These are phyloP conservation scores for Axinella damicornis DNA, from an alignment of 37 sponge, comb jelly and placozoan species.

Conservation along the genomic window DNA sequence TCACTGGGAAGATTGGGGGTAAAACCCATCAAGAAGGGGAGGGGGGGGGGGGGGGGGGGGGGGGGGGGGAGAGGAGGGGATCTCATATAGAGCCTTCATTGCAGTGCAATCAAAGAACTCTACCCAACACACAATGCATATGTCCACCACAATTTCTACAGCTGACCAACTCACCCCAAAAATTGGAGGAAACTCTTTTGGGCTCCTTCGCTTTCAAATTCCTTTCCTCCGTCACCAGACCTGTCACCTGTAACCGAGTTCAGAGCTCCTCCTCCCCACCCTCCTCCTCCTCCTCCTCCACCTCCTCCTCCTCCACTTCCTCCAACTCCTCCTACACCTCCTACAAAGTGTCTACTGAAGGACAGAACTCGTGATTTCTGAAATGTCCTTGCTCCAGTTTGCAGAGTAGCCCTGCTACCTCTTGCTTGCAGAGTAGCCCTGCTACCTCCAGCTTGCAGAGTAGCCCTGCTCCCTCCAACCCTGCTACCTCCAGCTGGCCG, in stretches of 20 bases:
- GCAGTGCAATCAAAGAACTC: neutral
- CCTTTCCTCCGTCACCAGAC: neutral
- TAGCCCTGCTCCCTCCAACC: neutral
- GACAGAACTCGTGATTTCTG: neutral
- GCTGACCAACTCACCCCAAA: neutral
- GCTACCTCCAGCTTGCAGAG: neutral
- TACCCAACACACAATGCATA: no score
- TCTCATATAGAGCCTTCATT: neutral
- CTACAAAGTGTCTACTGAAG: constrained; percentile 35
- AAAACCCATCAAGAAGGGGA: no score
- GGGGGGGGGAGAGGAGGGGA: neutral
- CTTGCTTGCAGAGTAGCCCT: neutral
- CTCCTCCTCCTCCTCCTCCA: neutral
- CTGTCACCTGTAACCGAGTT: no score
- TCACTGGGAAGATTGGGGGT: no score
- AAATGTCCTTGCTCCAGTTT: neutral
- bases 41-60: neutral
- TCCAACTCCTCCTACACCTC: neutral
- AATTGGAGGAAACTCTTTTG: neutral
- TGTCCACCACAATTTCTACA: no score
- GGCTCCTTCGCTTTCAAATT: neutral
- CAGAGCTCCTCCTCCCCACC: no score
- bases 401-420: no score
- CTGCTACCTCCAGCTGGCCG: neutral
- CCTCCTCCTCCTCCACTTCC: neutral